Evolutionary conservation across 2,113 vertebrate genomes (phyloP).

Genomic region (Vombatus ursinus): DNA sequence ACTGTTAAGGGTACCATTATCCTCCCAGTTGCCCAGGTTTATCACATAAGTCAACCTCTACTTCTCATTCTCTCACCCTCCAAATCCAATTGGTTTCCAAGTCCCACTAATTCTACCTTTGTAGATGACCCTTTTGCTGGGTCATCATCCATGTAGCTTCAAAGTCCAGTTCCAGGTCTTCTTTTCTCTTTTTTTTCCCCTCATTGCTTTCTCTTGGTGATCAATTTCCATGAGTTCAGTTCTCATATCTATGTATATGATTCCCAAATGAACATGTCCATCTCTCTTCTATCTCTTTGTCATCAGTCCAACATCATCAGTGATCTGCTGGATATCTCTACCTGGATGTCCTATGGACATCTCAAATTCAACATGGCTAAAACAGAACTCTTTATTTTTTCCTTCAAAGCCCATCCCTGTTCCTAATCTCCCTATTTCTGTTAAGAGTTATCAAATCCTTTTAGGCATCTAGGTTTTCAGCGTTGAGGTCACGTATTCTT

Average conservation of each 20-base stretch:
- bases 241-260: not conserved
- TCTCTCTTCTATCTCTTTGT: not conserved
- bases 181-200: not conserved
- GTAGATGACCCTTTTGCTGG: not conserved
- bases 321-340: not conserved
- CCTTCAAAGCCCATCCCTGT: not conserved
- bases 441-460: not conserved
- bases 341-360: not conserved
- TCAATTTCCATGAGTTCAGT: not conserved
- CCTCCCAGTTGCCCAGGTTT: not conserved
- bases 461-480: not conserved
- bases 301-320: not conserved
- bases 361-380: not conserved
- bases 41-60: conserved; percentile 33
- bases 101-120: conserved; percentile 32
- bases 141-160: not conserved
- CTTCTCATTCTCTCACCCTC: not conserved
- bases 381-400: not conserved
- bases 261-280: not conserved
- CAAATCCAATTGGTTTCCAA: conserved; percentile 13
- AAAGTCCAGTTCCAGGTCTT: not conserved
- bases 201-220: not conserved
- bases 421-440: not conserved
- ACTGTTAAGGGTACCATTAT: not conserved
- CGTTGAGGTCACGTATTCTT: not conserved